Conservation (phyloP, 1,140 invertebrate species). For the Cydia strobilella region DNA sequence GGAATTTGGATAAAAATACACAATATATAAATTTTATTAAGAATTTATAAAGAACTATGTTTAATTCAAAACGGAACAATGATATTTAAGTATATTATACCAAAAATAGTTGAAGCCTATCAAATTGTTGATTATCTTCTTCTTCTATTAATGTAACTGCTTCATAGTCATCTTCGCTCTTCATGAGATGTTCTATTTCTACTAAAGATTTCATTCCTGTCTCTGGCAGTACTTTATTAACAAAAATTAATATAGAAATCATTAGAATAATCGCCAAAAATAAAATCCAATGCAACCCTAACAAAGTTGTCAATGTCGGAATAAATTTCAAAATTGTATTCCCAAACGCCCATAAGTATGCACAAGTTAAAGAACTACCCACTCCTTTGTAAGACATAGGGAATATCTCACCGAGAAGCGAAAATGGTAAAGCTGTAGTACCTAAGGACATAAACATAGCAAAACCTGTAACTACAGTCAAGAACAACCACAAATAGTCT, state of each 20-base stretch:
- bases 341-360: constrained; percentile 40
- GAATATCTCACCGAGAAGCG: constrained; percentile 40
- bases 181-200: constrained; percentile 36
- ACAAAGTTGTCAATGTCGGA: constrained; percentile 10
- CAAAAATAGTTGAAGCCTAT: constrained; percentile 30
- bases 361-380: constrained; percentile 39
- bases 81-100: background rate
- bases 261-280: constrained; percentile 29
- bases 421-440: constrained; percentile 38
- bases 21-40: too few relatives aligned
- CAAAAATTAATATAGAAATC: constrained; percentile 34
- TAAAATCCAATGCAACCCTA: constrained; percentile 33
- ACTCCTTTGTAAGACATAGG: constrained; percentile 41
- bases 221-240: constrained; percentile 39
- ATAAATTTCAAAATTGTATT: constrained; percentile 36
- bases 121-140: constrained; percentile 18
- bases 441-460: constrained; percentile 42
- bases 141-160: constrained; percentile 5
- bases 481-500: constrained; percentile 39
- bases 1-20: too few relatives aligned
- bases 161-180: constrained; percentile 24
- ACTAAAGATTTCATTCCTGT: constrained; percentile 34
- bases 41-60: too few relatives aligned
- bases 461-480: constrained; percentile 38
- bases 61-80: background rate